Evolutionary conservation across 2,888 invertebrate species (phyloP).

Genomic region (Oscheius sp.): DNA sequence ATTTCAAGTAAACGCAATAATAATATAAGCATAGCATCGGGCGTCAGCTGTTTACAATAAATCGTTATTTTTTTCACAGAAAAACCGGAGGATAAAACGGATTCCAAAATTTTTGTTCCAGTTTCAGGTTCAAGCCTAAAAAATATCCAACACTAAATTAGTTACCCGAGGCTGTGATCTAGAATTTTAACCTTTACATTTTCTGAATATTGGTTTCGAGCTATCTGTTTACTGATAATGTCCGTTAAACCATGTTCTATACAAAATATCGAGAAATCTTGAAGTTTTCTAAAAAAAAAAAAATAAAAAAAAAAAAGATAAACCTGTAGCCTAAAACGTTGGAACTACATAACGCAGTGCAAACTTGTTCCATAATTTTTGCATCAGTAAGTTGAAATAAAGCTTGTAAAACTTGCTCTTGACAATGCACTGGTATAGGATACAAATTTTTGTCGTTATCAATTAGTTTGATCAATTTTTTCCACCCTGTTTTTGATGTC

Average conservation of each 20-base stretch:
- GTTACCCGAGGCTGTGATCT: background rate
- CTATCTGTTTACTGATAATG: background rate
- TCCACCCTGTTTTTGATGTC: conserved; percentile 12
- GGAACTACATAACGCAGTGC: background rate
- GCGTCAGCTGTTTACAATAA: background rate
- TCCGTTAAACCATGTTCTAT: conserved; percentile 3
- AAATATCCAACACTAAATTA: too few species aligned
- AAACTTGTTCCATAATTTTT: background rate
- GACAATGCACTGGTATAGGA: background rate
- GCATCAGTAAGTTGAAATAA: background rate
- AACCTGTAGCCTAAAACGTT: conserved; percentile 11
- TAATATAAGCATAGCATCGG: background rate
- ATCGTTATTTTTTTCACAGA: background rate
- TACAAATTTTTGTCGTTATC: background rate
- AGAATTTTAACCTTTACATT: conserved; percentile 11
- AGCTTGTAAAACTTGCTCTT: background rate
- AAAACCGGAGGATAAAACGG: background rate
- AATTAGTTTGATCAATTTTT: background rate
- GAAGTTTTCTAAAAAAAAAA: conserved; percentile 10
- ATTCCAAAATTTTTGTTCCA: background rate
- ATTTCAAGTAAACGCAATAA: background rate
- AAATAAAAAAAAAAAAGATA: background rate
- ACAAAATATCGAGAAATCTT: conserved; percentile 5
- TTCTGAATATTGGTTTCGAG: conserved; percentile 2
- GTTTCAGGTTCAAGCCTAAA: too few species aligned